These are phyloP conservation scores for Buathra laborator DNA, from an alignment of 2,888 invertebrate genomes.

Conservation along the genomic window DNA sequence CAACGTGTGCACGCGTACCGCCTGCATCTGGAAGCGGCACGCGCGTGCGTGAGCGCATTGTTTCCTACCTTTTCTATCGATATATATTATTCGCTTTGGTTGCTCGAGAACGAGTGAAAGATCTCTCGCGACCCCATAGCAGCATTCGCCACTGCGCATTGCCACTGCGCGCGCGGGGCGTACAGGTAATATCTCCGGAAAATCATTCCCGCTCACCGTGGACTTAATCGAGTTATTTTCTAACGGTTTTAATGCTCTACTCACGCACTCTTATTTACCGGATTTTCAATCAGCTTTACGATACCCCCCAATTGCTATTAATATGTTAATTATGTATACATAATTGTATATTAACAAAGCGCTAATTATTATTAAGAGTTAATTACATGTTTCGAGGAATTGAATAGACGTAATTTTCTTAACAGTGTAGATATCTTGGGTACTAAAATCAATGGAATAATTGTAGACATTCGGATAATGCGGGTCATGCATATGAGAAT, in stretches of 20 bases:
- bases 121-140: not conserved
- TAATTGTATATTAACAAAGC: not conserved
- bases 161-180: not conserved
- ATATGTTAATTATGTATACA: not conserved
- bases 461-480: too few relatives aligned
- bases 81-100: not conserved
- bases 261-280: conserved; percentile 13
- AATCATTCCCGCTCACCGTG: conserved; percentile 36
- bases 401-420: not conserved
- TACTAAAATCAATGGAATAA: too few relatives aligned
- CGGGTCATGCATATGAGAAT: too few relatives aligned
- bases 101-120: conserved; percentile 23
- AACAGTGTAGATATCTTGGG: not conserved
- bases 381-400: conserved; percentile 34
- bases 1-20: conserved; percentile 29
- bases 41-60: conserved; percentile 28
- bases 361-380: not conserved
- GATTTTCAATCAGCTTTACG: conserved; percentile 33
- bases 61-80: conserved; percentile 21
- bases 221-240: conserved; percentile 45
- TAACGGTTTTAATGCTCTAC: conserved; percentile 21
- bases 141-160: not conserved
- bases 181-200: not conserved
- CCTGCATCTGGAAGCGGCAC: conserved; percentile 29
- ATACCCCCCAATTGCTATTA: conserved; percentile 22